Base-by-base conservation (phyloP, 2,113 vertebrate genomes). In the Xiphophorus couchianus region DNA sequence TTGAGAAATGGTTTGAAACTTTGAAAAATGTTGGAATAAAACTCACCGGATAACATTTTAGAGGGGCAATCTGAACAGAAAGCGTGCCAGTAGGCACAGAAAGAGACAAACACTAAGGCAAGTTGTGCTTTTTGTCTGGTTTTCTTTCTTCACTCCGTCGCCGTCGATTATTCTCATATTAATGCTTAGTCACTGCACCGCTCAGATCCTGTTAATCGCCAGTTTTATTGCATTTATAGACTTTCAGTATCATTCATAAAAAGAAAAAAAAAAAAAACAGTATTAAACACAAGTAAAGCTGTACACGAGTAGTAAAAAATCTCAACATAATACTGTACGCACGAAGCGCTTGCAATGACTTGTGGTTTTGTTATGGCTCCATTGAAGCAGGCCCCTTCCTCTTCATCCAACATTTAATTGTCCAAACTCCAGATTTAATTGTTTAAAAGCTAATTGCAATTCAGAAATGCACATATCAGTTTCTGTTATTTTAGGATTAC, bases 1-100 rank as follows among this genome's bases (percentile, higher is more conserved):
- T 77, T 78, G 35, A 74, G 66, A 87, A 77, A 81, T 39, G 25
- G 82, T 72, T 81, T 73, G 30, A 80, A 82, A 79, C 8, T 42
- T 82, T 76, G 76, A 82, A 51, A 80, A 81, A 82, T 31, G 35
- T 14, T 66, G 44, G 17, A 67, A 78, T 78, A 61, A 66, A 67
- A 14, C 33, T 42, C 35, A 33, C 14, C 25, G 35, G 30, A 35
- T 54, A 54, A 54, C 51, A 54, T 25, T 25, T n/a, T 58, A 10
- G 51, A n/a, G 51, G 51, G 22, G 51, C 0, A 10, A n/a, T n/a
- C 51, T 10, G 9, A 58, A n/a, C 3, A 1, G 51, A 54, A 6
- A 54, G 51, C 15, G 51, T n/a, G 22, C 8, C 51, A 25, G n/a
- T 11, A 10, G 51, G 22, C 29, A n/a, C 15, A 9, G 29, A 64